A percentile compares a stretch with the other conserved stretches of the same genome.
phyloP scores from a whole-genome alignment of 2,888 invertebrate genomes.

The Diarsia dahlii region DNA sequence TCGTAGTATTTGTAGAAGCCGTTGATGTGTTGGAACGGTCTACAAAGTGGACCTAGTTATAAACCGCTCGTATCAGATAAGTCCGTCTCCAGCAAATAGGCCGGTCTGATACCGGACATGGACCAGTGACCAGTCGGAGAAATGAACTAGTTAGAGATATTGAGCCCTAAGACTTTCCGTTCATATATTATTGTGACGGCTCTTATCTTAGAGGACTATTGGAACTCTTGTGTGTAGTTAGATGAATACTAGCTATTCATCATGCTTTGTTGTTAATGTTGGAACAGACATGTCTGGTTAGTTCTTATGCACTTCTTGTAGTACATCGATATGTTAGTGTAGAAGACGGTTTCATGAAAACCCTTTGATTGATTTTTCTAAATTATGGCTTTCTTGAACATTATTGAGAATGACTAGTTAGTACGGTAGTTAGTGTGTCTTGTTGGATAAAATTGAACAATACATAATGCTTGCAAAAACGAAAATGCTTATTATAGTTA shows the following conservation, averaged over 20 bases:
- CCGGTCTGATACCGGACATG: constrained; percentile 53
- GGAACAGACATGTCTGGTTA: constrained; percentile 17
- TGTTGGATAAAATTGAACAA: not conserved
- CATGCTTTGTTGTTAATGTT: not conserved
- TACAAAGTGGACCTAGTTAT: constrained; percentile 34
- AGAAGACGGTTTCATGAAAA: not conserved
- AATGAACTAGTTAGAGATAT: constrained; percentile 24
- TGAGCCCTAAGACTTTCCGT: constrained; percentile 52
- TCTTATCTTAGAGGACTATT: constrained; percentile 28
- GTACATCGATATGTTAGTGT: not conserved
- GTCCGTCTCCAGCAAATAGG: constrained; percentile 56
- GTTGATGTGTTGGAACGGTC: constrained; percentile 31
- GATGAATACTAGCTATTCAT: too few species aligned
- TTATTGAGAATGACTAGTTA: not conserved
- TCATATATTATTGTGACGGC: constrained; percentile 26
- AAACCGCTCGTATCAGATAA: constrained; percentile 54
- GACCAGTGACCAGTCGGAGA: constrained; percentile 3
- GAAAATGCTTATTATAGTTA: too few species aligned
- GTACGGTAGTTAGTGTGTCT: not conserved
- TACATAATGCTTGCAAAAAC: not conserved
- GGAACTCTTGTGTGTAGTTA: not conserved
- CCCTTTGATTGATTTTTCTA: not conserved
- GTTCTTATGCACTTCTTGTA: not conserved
- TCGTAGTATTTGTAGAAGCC: constrained; percentile 25
- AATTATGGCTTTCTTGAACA: not conserved